A percentile compares a stretch with the other conserved stretches of the same genome.
Conservation (phyloP, 92 coral and sea anemone species). For the Paragorgia papillata region DNA sequence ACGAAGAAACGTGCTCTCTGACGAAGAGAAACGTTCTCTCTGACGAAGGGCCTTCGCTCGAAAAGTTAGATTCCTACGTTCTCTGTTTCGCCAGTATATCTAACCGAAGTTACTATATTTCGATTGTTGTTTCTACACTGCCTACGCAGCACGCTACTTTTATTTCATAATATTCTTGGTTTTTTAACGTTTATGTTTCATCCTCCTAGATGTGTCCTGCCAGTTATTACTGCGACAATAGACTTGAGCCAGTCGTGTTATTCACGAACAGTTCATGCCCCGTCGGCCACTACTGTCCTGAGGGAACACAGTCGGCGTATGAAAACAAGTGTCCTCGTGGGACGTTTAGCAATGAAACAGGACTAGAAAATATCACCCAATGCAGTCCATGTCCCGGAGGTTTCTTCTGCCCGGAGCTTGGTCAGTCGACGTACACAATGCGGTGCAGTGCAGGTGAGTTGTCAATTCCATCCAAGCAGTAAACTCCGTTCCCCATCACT, state of each 20-base stretch:
- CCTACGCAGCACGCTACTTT: no score
- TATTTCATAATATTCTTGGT: no score
- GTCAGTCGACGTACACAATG: conserved; percentile 78
- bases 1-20: no score
- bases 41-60: no score
- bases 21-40: no score
- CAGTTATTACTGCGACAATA: conserved; percentile 90
- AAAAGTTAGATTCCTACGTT: no score
- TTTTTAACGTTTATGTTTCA: no score
- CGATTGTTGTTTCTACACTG: no score
- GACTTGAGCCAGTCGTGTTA: conserved; percentile 78
- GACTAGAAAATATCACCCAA: conserved; percentile 57
- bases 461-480: not conserved
- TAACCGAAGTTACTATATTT: no score
- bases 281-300: conserved; percentile 84
- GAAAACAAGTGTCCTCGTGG: conserved; percentile 91
- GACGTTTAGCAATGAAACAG: conserved; percentile 81
- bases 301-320: conserved; percentile 69
- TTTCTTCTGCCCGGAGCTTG: conserved; percentile 88
- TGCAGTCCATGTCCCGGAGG: conserved; percentile 97
- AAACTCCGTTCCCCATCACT: no score
- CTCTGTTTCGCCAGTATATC: no score
- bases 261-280: conserved; percentile 96
- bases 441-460: conserved; percentile 77
- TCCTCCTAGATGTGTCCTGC: conserved; percentile 76